Conservation (phyloP, 2,113 vertebrate genomes). For the Salvator merianae region DNA sequence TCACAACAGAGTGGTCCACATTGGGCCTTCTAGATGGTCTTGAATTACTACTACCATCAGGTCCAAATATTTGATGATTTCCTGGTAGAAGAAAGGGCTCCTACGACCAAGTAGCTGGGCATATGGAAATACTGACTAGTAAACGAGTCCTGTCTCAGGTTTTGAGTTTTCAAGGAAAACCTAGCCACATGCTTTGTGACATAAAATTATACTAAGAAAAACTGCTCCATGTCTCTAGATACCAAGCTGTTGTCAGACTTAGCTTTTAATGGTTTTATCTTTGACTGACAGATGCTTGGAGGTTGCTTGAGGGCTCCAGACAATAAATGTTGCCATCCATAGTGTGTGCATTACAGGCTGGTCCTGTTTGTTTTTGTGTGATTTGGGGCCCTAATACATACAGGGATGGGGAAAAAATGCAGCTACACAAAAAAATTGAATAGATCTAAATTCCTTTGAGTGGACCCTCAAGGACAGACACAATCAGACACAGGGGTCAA, state of each 20-base stretch:
- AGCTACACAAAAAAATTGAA: too few relatives aligned
- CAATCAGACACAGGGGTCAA: too few relatives aligned
- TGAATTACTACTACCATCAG: too few relatives aligned
- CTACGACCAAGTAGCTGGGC: background rate
- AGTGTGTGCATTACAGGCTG: background rate
- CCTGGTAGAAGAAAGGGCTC: background rate
- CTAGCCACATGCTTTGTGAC: background rate
- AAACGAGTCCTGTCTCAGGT: background rate
- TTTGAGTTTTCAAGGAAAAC: background rate
- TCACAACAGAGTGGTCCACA: background rate
- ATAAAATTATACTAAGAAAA: background rate
- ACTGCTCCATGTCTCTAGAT: background rate
- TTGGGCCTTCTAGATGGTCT: too few relatives aligned
- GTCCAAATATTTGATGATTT: too few relatives aligned
- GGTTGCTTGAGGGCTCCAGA: conserved; percentile 12
- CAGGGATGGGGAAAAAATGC: background rate
- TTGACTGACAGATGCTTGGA: background rate
- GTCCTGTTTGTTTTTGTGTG: background rate
- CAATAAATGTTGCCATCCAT: conserved; percentile 2
- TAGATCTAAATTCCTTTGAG: too few relatives aligned
- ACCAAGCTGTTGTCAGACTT: background rate
- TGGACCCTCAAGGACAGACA: too few relatives aligned
- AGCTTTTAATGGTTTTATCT: conserved; percentile 2
- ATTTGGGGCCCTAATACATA: background rate
- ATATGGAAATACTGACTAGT: background rate